Conservation (phyloP, 2,797 vertebrate species). For the Coregonus ussuriensis region DNA sequence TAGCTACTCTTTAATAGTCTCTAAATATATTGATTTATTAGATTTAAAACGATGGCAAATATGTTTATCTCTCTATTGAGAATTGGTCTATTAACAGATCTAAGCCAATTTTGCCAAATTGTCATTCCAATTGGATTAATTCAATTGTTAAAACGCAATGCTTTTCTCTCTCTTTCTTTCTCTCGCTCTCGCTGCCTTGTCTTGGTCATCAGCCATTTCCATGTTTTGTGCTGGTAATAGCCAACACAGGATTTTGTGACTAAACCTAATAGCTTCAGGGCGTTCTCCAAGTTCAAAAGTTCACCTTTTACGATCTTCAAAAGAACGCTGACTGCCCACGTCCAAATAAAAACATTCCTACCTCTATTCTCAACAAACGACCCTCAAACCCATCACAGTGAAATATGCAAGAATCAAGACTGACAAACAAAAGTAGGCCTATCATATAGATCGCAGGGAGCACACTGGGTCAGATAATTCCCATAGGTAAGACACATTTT, state of each 20-base stretch:
- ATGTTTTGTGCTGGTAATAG: constrained; percentile 55
- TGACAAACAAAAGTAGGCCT: not conserved
- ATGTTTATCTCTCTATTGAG: not conserved
- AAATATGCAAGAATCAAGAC: constrained; percentile 9
- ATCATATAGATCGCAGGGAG: not conserved
- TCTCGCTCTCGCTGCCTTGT: not conserved
- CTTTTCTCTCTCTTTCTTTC: not conserved
- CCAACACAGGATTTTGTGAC: constrained; percentile 62
- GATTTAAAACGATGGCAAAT: not conserved
- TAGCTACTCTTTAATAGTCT: not conserved
- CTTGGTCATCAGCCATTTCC: not conserved
- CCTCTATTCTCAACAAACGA: constrained; percentile 59
- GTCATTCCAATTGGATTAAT: not conserved
- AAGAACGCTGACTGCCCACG: constrained; percentile 75
- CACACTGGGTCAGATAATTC: not conserved
- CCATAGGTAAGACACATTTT: not conserved
- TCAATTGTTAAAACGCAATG: constrained; percentile 6
- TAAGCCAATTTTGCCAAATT: not conserved
- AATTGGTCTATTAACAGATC: not conserved
- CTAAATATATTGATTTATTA: not conserved
- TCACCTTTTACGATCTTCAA: constrained; percentile 87
- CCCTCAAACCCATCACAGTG: constrained; percentile 17
- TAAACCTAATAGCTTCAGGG: constrained; percentile 76
- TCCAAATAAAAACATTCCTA: constrained; percentile 88
- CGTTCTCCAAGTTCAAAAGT: constrained; percentile 92